Evolutionary conservation across 2,797 vertebrate species (phyloP), one percentile per base, ranked within the genome.

Genomic region (Heteromormyrus szaboi): DNA sequence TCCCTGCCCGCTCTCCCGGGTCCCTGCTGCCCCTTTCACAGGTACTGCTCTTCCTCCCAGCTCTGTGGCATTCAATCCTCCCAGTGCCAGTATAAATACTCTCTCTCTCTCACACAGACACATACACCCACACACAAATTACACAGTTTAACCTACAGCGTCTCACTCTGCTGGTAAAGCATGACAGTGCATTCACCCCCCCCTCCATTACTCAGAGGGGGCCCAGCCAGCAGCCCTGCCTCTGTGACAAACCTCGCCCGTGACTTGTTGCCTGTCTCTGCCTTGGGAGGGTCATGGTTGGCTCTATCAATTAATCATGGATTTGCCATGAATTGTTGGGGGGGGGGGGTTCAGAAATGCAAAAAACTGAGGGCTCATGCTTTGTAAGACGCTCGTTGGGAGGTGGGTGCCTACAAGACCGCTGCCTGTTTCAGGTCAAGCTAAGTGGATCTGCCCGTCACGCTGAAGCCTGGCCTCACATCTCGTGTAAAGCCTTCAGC

Each of bases 31-130:
- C 65, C 84, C 50, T 54, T 17, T 22, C 44, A 56, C 41, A 79
- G 85, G 84, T 86, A 87, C 19, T 41, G 85, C 1, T 79, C 19
- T 44, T 62, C 46, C 79, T 54, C 62, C 56, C 59, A 86, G 37
- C 33, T 88, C 85, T 81, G 14, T 37, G 65, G 83, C 48, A 79
- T 65, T 85, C 81, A 85, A 89, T 84, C 89, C 50, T 65, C 51
- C 54, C 84, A 54, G 37, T 79, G 89, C 88, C 88, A 85, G 85
- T 62, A 89, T 65, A 89, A 72, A 89, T 76, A 90, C 22, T 41
- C 41, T 41, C 59, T 46, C 50, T 51, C n/a, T 4, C 62, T 29
- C 72, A 90, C 92, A 89, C 72, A 17, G 12, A 59, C 37, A 48
- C 17, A 41, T 68, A 68, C 37, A 87, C 89, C 56, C 65, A 51